Percentiles rank a stretch among this genome's conserved stretches.
phyloP scores from a whole-genome alignment of 2,797 vertebrate genomes.

The Manis crassicaudata region DNA sequence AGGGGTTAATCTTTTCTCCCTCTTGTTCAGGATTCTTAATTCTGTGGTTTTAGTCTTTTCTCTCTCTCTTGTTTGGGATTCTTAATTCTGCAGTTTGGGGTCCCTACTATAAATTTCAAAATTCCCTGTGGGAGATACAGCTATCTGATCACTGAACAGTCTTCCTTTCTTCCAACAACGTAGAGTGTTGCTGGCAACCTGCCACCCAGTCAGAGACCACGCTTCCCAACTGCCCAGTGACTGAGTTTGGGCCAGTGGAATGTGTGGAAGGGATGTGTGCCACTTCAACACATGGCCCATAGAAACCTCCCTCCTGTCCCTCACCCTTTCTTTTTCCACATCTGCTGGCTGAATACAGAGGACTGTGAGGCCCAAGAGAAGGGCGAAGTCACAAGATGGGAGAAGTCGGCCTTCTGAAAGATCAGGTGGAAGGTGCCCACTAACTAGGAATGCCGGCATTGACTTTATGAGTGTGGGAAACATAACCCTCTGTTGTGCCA shows the following conservation, averaged over 20 bases:
- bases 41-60: background rate
- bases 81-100: background rate
- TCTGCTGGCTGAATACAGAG: background rate
- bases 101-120: background rate
- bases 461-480: background rate
- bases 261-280: background rate
- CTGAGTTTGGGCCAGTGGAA: background rate
- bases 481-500: background rate
- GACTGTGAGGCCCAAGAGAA: background rate
- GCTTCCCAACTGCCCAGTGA: background rate
- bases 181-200: background rate
- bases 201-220: background rate
- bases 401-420: background rate
- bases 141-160: background rate
- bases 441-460: background rate
- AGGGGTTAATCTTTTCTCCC: background rate
- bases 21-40: slow-evolving; percentile 1
- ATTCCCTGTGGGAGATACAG: background rate
- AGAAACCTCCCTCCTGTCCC: background rate
- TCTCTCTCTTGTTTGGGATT: background rate
- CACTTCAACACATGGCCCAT: background rate
- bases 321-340: background rate
- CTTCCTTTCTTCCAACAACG: background rate
- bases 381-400: background rate
- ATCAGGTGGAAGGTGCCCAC: background rate